Percentiles rank a stretch among this genome's conserved stretches.
Evolutionary conservation across 1,140 invertebrate genomes (phyloP).

Genomic region (Phymorhynchus buccinoides): DNA sequence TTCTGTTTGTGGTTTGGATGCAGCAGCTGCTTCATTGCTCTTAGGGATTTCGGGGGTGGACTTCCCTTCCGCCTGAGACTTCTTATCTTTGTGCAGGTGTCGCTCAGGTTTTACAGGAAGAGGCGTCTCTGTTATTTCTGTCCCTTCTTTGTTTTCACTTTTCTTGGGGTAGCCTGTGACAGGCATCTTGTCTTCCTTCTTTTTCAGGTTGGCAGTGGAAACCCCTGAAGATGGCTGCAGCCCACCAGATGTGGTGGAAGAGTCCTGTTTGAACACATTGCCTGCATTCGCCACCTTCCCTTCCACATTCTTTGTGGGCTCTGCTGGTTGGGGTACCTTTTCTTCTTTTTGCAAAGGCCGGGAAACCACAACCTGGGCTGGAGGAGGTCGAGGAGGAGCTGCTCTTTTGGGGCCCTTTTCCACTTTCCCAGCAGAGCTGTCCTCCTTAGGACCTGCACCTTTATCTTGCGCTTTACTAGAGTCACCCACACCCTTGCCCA

Average conservation of each 20-base stretch:
- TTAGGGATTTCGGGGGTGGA: background rate
- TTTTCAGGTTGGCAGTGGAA: background rate
- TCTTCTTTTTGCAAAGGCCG: background rate
- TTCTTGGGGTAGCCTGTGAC: conserved; percentile 32
- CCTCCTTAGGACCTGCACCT: background rate
- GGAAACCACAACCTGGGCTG: background rate
- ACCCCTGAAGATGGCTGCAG: background rate
- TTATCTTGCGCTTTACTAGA: background rate
- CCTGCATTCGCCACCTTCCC: background rate
- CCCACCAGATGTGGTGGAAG: background rate
- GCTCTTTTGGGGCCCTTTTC: background rate
- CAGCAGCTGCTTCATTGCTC: background rate
- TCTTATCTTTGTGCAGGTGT: background rate
- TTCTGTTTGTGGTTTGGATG: background rate
- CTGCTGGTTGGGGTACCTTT: background rate
- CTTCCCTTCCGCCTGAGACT: background rate
- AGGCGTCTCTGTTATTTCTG: background rate
- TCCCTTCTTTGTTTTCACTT: background rate
- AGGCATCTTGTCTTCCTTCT: conserved; percentile 45
- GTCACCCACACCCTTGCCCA: background rate
- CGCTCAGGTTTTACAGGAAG: background rate
- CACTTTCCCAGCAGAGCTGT: background rate
- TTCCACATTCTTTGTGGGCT: background rate
- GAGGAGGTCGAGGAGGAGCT: background rate
- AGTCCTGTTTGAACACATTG: background rate